A percentile compares a stretch with the other conserved stretches of the same genome.
Conservation (phyloP, 1,140 invertebrate genomes). For the Gryllus bimaculatus region DNA sequence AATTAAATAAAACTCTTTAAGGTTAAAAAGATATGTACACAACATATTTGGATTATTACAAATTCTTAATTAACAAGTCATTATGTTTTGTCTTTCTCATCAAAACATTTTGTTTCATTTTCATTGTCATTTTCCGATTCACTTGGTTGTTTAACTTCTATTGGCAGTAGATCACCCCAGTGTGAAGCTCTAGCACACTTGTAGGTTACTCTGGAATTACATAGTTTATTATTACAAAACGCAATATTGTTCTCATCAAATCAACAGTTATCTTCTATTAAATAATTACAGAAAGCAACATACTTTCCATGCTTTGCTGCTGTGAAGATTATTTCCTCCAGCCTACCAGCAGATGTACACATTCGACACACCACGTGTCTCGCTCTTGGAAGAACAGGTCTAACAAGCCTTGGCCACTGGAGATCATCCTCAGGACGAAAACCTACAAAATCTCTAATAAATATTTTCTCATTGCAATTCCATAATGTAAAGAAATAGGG, state of each 20-base stretch:
- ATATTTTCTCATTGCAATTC: not conserved
- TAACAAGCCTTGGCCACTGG: constrained; percentile 69
- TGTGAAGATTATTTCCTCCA: constrained; percentile 70
- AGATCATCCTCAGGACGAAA: constrained; percentile 34
- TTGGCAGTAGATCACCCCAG: constrained; percentile 65
- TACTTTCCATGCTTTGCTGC: constrained; percentile 62
- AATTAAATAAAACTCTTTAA: too few relatives aligned
- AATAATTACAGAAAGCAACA: constrained; percentile 21
- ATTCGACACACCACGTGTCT: constrained; percentile 66
- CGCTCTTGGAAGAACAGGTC: constrained; percentile 50
- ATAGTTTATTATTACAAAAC: constrained; percentile 23
- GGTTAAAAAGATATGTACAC: too few relatives aligned
- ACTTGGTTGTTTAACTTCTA: too few relatives aligned
- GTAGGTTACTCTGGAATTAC: constrained; percentile 46
- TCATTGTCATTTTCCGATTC: too few relatives aligned
- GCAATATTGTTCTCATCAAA: constrained; percentile 14
- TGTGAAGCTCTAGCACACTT: constrained; percentile 54
- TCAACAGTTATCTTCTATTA: constrained; percentile 2
- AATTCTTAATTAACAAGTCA: too few relatives aligned
- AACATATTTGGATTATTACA: too few relatives aligned
- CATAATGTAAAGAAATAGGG: not conserved
- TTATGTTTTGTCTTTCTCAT: too few relatives aligned
- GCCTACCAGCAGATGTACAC: constrained; percentile 61
- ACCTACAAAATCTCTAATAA: not conserved
- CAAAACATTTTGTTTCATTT: too few relatives aligned